phyloP scores from a whole-genome alignment of 2,888 invertebrate species.

The Lacanobia oleracea region DNA sequence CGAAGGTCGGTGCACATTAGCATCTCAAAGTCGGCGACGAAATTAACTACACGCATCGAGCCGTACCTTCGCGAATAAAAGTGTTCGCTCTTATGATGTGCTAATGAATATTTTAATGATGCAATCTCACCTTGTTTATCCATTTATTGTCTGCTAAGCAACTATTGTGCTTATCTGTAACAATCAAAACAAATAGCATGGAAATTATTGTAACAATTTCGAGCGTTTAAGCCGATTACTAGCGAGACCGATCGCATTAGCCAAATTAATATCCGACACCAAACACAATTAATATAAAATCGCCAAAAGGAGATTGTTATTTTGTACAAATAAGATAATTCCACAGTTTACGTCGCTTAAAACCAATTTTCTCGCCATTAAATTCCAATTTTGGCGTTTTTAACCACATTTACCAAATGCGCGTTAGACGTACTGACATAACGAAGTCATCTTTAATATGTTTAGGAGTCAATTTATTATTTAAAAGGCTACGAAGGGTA shows the following conservation, averaged over 20 bases:
- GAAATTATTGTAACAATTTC: constrained; percentile 32
- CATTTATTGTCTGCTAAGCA: neutral
- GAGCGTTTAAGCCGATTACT: constrained; percentile 45
- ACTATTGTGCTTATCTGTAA: constrained; percentile 1
- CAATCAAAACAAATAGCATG: constrained; percentile 9
- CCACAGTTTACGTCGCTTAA: constrained; percentile 3
- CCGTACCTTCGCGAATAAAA: constrained; percentile 54
- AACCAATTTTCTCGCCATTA: constrained; percentile 36
- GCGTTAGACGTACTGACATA: constrained; percentile 38
- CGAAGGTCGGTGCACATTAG: constrained; percentile 72
- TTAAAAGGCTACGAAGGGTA: constrained; percentile 60
- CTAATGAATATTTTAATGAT: constrained; percentile 38
- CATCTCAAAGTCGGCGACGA: constrained; percentile 81
- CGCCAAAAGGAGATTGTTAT: constrained; percentile 29
- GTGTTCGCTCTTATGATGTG: constrained; percentile 29
- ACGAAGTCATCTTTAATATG: constrained; percentile 51
- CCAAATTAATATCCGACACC: constrained; percentile 35
- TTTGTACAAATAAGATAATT: constrained; percentile 18
- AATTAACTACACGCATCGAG: constrained; percentile 76
- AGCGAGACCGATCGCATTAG: constrained; percentile 32
- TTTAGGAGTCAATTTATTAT: constrained; percentile 67
- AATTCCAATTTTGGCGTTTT: constrained; percentile 36
- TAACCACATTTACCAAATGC: constrained; percentile 43
- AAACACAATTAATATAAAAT: constrained; percentile 35
- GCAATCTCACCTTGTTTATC: neutral